Evolutionary conservation across 2,113 vertebrate species (phyloP).

Genomic region (Spea bombifrons): DNA sequence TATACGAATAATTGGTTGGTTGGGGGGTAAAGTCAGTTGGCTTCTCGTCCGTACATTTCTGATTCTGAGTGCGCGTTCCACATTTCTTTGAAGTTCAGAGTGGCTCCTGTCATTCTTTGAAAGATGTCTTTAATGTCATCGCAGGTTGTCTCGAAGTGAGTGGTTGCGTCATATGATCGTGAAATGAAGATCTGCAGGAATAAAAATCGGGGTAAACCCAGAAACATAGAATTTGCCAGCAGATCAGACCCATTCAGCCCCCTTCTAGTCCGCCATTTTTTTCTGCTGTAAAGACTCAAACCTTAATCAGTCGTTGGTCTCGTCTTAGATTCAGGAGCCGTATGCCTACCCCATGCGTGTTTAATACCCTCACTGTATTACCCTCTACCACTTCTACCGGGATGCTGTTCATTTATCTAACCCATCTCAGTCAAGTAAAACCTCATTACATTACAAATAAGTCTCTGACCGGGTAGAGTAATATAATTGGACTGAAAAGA

Average conservation of each 20-base stretch:
- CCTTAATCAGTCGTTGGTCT: no score
- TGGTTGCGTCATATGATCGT: constrained; percentile 85
- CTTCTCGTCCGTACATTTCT: background rate
- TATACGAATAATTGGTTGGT: background rate
- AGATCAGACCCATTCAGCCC: background rate
- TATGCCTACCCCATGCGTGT: no score
- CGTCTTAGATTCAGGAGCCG: no score
- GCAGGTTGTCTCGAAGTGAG: constrained; percentile 90
- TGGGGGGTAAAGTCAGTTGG: background rate
- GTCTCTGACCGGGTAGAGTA: background rate
- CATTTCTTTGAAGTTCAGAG: constrained; percentile 92
- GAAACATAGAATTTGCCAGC: background rate
- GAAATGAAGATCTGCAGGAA: constrained; percentile 80
- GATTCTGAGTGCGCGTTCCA: constrained; percentile 52
- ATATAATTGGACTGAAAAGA: background rate
- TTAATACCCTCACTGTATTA: no score
- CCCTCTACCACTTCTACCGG: background rate
- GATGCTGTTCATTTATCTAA: no score
- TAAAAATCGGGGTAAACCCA: background rate
- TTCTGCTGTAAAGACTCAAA: no score
- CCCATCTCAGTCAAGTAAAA: no score
- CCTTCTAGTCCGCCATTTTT: background rate
- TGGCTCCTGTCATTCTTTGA: constrained; percentile 83
- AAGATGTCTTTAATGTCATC: constrained; percentile 93
- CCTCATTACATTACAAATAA: background rate